Conservation (phyloP, 2,113 vertebrate species). For the Tachuris rubrigastra region DNA sequence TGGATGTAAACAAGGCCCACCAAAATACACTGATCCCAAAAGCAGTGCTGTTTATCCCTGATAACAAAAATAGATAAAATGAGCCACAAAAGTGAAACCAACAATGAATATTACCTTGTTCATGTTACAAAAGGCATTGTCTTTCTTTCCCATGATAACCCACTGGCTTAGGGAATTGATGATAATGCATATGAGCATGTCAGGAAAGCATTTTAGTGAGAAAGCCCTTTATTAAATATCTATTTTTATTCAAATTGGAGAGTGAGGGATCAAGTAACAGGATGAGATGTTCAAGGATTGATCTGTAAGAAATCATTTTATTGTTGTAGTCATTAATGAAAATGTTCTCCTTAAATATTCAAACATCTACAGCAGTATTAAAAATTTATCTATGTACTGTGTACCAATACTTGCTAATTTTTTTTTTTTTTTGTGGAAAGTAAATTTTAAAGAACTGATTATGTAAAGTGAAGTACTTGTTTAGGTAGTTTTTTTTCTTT, state of each 20-base stretch:
- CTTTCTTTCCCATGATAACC: neutral
- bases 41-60: neutral
- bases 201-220: neutral
- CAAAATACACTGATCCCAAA: neutral
- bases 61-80: neutral
- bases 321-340: constrained; percentile 24
- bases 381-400: neutral
- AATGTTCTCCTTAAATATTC: constrained; percentile 8
- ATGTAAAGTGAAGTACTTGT: neutral
- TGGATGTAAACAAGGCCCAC: neutral
- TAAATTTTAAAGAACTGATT: neutral
- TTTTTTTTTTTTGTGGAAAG: neutral
- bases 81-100: neutral
- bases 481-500: neutral
- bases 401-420: neutral
- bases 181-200: neutral
- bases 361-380: neutral
- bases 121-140: neutral
- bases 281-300: constrained; percentile 25
- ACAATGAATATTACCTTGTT: neutral
- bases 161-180: neutral
- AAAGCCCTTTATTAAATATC: constrained; percentile 18
- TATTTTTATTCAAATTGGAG: constrained; percentile 44
- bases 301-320: neutral
- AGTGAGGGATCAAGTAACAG: neutral